phyloP scores from a whole-genome alignment of 2,797 vertebrate genomes.

The Eupleurogrammus muticus region DNA sequence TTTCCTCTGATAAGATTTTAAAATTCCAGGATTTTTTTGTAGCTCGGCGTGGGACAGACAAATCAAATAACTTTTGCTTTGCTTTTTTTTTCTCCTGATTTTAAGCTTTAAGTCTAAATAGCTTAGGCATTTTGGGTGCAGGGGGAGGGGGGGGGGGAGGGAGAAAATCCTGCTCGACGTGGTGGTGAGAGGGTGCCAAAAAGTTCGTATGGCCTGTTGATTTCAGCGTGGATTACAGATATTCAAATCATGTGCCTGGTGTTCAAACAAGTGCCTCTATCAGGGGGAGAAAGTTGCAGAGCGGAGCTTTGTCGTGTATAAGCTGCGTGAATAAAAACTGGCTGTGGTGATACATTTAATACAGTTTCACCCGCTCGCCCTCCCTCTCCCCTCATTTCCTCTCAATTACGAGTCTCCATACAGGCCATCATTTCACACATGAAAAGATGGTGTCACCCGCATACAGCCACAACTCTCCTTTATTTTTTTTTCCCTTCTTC shows the following conservation, averaged over 20 bases:
- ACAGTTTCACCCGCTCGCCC: constrained; percentile 69
- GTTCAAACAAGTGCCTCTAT: constrained; percentile 84
- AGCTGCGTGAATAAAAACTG: constrained; percentile 73
- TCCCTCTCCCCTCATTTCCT: constrained; percentile 43
- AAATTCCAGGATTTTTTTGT: constrained; percentile 45
- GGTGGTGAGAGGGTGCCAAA: constrained; percentile 78
- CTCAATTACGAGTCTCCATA: constrained; percentile 32
- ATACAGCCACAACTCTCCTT: not conserved
- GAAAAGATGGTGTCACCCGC: constrained; percentile 29
- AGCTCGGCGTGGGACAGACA: constrained; percentile 10
- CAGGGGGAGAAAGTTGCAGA: constrained; percentile 81
- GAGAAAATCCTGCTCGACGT: constrained; percentile 75
- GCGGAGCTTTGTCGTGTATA: constrained; percentile 78
- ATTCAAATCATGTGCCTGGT: constrained; percentile 83
- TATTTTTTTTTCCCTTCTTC: no score
- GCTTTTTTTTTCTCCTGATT: constrained; percentile 40
- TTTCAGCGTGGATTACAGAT: constrained; percentile 84
- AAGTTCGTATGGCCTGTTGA: constrained; percentile 86
- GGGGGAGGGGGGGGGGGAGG: constrained; percentile 7
- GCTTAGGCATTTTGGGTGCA: constrained; percentile 71
- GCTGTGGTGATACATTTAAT: constrained; percentile 74
- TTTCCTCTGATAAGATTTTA: constrained; percentile 36
- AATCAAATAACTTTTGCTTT: constrained; percentile 61
- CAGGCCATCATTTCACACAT: not conserved
- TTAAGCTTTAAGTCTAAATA: constrained; percentile 75